A percentile compares a stretch with the other conserved stretches of the same genome.
Conservation (phyloP, 2,797 vertebrate genomes). For the Bradypus variegatus region DNA sequence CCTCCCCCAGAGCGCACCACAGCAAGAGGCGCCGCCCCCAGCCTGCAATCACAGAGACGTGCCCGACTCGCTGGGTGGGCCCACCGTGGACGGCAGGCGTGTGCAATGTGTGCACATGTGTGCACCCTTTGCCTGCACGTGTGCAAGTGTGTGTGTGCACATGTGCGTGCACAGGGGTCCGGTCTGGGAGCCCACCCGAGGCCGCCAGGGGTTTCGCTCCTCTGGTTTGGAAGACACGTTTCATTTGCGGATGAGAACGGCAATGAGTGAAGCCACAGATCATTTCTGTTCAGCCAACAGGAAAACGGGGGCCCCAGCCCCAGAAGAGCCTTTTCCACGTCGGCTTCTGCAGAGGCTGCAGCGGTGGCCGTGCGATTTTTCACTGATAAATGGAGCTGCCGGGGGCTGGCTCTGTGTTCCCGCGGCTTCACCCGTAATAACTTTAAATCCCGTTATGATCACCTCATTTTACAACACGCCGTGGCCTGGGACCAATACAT, state of each 20-base stretch:
- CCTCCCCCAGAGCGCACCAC: not conserved
- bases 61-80: no score
- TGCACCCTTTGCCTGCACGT: not conserved
- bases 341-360: not conserved
- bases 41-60: not conserved
- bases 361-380: constrained; percentile 23
- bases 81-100: no score
- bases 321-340: not conserved
- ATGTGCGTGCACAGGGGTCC: not conserved
- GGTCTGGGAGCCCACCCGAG: not conserved
- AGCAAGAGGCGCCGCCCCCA: not conserved
- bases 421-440: constrained; percentile 48
- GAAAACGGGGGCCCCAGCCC: not conserved
- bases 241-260: not conserved
- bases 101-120: no score
- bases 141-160: not conserved
- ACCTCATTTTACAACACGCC: constrained; percentile 51
- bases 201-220: not conserved
- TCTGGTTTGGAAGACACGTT: constrained; percentile 8
- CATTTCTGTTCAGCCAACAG: not conserved
- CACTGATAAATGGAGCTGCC: constrained; percentile 56
- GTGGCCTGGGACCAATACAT: constrained; percentile 41
- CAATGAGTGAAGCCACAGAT: not conserved
- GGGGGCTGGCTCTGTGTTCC: not conserved
- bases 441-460: constrained; percentile 61